phyloP scores from a whole-genome alignment of 2,888 invertebrate genomes.

The Atrina japonica region DNA sequence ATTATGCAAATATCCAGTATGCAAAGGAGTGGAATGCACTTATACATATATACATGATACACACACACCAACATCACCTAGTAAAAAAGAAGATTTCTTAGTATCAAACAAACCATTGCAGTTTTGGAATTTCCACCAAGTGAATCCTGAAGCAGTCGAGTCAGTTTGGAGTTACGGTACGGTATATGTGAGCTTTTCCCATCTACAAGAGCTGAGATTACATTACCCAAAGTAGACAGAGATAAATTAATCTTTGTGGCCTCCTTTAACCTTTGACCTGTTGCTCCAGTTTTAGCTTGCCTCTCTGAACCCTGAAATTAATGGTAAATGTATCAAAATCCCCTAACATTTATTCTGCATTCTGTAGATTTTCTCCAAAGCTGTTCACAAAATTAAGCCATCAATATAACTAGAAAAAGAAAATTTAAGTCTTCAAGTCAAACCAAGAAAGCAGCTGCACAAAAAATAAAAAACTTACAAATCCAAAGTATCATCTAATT shows the following conservation, averaged over 20 bases:
- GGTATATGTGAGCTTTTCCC: conserved; percentile 98
- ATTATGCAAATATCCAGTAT: neutral
- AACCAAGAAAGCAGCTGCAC: too few species aligned
- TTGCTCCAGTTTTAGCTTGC: conserved; percentile 97
- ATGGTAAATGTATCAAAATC: neutral
- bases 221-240: conserved; percentile 97
- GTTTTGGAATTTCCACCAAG: conserved; percentile 92
- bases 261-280: conserved; percentile 95
- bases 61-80: too few species aligned
- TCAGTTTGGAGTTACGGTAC: conserved; percentile 98
- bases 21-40: too few species aligned
- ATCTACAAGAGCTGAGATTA: conserved; percentile 98
- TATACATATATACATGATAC: too few species aligned
- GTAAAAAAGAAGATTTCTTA: too few species aligned
- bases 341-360: neutral
- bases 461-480: too few species aligned
- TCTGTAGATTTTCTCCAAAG: too few species aligned
- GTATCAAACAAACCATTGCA: conserved; percentile 80
- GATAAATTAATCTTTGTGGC: conserved; percentile 99
- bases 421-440: neutral
- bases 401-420: neutral
- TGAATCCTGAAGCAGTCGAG: conserved; percentile 93
- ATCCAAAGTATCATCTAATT: too few species aligned
- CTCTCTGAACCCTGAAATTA: conserved; percentile 94
- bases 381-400: too few species aligned